Percentiles rank a stretch among this genome's conserved stretches.
Evolutionary conservation across 2,113 vertebrate species (phyloP).

Genomic region (Psilopogon haemacephalus): DNA sequence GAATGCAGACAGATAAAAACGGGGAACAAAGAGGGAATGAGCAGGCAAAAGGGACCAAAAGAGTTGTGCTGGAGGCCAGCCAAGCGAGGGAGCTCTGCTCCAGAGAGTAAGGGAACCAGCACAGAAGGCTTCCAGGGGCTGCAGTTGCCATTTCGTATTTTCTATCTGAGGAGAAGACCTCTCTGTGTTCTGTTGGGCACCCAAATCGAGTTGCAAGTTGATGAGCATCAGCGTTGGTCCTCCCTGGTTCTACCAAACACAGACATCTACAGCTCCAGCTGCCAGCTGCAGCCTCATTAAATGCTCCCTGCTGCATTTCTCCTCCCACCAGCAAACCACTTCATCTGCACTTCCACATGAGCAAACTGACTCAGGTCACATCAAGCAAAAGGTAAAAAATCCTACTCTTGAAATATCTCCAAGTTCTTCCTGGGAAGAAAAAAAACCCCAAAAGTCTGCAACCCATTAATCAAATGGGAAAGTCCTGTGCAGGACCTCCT

Average conservation of each 20-base stretch:
- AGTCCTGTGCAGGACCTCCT: not conserved
- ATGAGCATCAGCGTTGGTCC: not conserved
- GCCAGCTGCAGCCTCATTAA: not conserved
- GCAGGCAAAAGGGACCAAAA: not conserved
- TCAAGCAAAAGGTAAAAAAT: not conserved
- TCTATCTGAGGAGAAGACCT: not conserved
- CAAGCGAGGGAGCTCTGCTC: not conserved
- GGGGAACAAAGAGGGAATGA: not conserved
- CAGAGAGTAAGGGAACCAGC: not conserved
- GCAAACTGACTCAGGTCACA: not conserved
- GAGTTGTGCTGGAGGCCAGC: not conserved
- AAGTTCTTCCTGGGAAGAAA: not conserved
- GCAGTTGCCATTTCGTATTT: not conserved
- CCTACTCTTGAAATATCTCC: not conserved
- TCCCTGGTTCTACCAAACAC: not conserved
- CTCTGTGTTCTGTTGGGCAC: not conserved
- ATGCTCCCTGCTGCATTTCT: not conserved
- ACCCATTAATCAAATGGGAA: not conserved
- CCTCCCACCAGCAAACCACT: not conserved
- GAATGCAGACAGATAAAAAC: conserved; percentile 24
- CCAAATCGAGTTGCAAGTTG: not conserved
- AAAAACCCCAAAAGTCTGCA: not conserved
- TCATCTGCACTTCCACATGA: not conserved
- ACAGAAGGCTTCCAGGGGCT: not conserved
- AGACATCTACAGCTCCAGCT: not conserved